Conservation (phyloP, 2,113 vertebrate genomes). For the Salminus brasiliensis region DNA sequence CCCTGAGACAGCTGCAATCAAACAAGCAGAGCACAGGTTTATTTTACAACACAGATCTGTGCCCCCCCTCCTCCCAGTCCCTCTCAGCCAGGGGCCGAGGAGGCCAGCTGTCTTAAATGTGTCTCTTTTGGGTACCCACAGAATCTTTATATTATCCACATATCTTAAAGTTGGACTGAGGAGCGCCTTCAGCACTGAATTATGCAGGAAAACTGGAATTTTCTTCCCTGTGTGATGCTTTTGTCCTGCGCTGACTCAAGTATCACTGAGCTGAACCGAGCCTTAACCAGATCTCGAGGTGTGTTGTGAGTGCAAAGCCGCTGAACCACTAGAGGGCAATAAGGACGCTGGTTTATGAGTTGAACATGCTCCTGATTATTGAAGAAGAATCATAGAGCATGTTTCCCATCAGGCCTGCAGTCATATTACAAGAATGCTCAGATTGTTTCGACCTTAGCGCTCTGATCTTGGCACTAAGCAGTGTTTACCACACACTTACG, state of each 20-base stretch:
- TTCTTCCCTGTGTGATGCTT: constrained; percentile 1
- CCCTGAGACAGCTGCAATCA: constrained; percentile 66
- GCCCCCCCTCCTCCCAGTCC: constrained; percentile 46
- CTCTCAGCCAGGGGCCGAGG: not conserved
- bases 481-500: constrained; percentile 29
- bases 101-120: constrained; percentile 35
- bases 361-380: constrained; percentile 2
- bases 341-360: constrained; percentile 26
- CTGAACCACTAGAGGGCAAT: constrained; percentile 50
- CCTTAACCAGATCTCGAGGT: not conserved
- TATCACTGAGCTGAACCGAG: not conserved
- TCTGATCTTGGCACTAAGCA: constrained; percentile 5
- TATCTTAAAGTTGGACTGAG: not conserved
- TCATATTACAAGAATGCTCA: constrained; percentile 40
- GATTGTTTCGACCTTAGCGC: constrained; percentile 30
- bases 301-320: constrained; percentile 8
- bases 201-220: not conserved
- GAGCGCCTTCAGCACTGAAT: not conserved
- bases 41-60: constrained; percentile 54
- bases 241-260: not conserved
- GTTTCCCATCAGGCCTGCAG: constrained; percentile 39
- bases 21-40: constrained; percentile 63
- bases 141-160: constrained; percentile 19
- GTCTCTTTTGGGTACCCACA: constrained; percentile 6
- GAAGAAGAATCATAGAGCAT: constrained; percentile 26